Conservation (phyloP, 2,113 vertebrate species). For the Castor canadensis region DNA sequence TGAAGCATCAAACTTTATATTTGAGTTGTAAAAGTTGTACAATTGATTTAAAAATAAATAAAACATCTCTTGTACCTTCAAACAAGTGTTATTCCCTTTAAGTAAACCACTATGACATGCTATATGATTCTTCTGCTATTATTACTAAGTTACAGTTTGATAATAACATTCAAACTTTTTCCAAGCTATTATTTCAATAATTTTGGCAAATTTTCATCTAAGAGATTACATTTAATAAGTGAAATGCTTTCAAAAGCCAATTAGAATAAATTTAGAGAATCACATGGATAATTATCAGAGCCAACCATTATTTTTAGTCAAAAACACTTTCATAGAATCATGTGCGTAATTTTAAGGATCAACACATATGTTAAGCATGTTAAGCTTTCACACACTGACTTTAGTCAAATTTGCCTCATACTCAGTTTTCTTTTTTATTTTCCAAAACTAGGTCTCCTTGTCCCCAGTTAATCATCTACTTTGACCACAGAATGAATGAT, state of each 20-base stretch:
- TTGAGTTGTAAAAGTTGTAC: background rate
- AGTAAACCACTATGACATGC: background rate
- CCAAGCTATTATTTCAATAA: background rate
- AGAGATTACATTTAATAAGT: conserved; percentile 14
- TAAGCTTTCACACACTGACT: background rate
- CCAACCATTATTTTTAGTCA: background rate
- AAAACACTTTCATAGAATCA: background rate
- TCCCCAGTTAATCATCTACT: too few relatives aligned
- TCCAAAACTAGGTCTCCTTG: too few relatives aligned
- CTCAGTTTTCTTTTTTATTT: too few relatives aligned
- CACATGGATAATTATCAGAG: background rate
- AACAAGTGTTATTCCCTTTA: background rate
- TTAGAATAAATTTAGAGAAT: conserved; percentile 35
- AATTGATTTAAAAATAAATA: conserved; percentile 36
- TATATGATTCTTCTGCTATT: background rate
- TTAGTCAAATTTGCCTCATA: conserved; percentile 45
- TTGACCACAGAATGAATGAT: background rate
- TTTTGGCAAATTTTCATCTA: conserved; percentile 21
- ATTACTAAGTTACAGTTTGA: background rate
- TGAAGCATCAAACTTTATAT: background rate
- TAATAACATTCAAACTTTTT: background rate
- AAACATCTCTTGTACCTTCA: background rate
- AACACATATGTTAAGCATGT: background rate
- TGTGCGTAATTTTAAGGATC: background rate
- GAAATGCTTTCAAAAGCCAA: background rate